Percentiles rank a stretch among this genome's conserved stretches.
Conservation (phyloP, 1,140 invertebrate species). For the Branchinecta lindahli region DNA sequence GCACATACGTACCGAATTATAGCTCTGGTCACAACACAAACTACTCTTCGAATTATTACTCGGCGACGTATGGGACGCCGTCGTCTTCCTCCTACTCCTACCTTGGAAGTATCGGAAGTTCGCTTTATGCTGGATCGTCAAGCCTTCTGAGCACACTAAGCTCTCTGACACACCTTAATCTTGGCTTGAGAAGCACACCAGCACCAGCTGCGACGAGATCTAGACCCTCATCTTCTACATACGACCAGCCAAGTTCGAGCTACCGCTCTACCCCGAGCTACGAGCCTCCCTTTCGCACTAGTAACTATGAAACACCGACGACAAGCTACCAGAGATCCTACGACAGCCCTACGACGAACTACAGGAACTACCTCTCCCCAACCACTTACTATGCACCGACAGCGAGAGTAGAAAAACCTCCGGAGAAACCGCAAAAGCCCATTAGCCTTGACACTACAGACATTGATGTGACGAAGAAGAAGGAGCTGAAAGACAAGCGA, state of each 20-base stretch:
- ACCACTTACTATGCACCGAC: neutral
- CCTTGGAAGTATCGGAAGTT: neutral
- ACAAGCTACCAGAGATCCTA: neutral
- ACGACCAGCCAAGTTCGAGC: neutral
- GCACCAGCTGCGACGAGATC: neutral
- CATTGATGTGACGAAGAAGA: constrained; percentile 45
- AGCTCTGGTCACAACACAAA: too few relatives aligned
- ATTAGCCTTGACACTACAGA: constrained; percentile 53
- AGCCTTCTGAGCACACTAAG: neutral
- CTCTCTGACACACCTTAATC: neutral
- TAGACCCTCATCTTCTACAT: neutral
- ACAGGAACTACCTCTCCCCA: neutral
- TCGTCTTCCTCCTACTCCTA: neutral
- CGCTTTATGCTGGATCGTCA: neutral
- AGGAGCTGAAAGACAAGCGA: neutral
- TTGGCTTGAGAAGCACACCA: neutral
- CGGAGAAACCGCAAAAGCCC: neutral
- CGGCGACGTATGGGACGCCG: too few relatives aligned
- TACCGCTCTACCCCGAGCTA: neutral
- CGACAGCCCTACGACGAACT: neutral
- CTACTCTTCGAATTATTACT: too few relatives aligned
- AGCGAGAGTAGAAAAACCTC: neutral
- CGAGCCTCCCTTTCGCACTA: neutral
- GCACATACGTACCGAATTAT: too few relatives aligned
- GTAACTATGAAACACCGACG: neutral